Percentiles rank a stretch among this genome's conserved stretches.
Conservation (phyloP, 1,140 invertebrate genomes). For the Drosophila pseudoananassae region DNA sequence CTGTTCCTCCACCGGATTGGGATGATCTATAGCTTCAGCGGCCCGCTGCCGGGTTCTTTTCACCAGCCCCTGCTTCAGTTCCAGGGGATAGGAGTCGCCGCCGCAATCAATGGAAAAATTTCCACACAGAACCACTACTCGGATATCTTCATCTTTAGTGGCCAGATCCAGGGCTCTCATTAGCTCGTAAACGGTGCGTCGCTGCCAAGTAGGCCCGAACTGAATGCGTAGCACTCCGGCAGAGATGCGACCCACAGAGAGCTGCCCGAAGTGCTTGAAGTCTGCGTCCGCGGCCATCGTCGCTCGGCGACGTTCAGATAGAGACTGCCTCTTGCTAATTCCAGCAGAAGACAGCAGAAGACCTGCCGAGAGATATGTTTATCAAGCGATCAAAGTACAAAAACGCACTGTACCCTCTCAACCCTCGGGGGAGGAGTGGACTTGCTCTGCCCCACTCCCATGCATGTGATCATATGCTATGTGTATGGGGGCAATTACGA, state of each 20-base stretch:
- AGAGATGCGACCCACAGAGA: conserved; percentile 39
- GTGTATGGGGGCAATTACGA: not conserved
- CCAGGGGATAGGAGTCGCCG: conserved; percentile 38
- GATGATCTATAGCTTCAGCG: not conserved
- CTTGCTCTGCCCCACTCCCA: not conserved
- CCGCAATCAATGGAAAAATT: conserved; percentile 95
- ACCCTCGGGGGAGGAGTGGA: not conserved
- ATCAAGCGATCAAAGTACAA: conserved; percentile 26
- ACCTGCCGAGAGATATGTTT: not conserved
- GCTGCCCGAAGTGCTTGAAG: conserved; percentile 56
- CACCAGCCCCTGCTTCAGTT: conserved; percentile 9
- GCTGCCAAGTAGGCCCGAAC: conserved; percentile 89
- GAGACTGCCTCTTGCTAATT: conserved; percentile 8
- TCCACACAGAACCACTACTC: conserved; percentile 63
- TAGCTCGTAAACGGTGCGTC: conserved; percentile 64
- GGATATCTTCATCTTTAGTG: conserved; percentile 42
- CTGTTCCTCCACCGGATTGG: conserved; percentile 30
- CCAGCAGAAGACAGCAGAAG: not conserved
- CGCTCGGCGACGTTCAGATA: conserved; percentile 7
- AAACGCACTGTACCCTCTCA: not conserved
- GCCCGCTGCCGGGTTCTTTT: conserved; percentile 11
- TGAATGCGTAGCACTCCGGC: conserved; percentile 85
- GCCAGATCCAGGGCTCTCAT: conserved; percentile 59
- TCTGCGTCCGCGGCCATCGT: not conserved
- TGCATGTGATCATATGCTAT: not conserved